A percentile compares a stretch with the other conserved stretches of the same genome.
Evolutionary conservation across 1,140 invertebrate species (phyloP).

Genomic region (Drosophila ananassae): DNA sequence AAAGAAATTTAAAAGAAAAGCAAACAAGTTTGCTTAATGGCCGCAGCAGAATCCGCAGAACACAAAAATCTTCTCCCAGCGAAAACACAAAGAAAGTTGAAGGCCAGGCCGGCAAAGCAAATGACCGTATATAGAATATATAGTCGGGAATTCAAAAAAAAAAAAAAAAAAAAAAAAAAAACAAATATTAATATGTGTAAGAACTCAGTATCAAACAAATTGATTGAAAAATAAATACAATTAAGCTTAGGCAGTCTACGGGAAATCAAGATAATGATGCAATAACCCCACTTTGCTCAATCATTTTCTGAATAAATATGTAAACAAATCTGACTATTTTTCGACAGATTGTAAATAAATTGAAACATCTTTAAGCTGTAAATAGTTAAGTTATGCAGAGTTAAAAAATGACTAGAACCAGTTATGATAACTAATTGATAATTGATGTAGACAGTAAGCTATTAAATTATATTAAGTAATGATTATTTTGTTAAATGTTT

Average conservation of each 20-base stretch:
- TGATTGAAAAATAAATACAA: constrained; percentile 22
- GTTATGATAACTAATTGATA: constrained; percentile 27
- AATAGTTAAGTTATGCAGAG: constrained; percentile 9
- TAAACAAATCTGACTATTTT: constrained; percentile 11
- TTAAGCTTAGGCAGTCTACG: not conserved
- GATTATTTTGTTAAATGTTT: not conserved
- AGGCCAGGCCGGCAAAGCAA: constrained; percentile 71
- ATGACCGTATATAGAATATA: constrained; percentile 78
- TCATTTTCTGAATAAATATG: constrained; percentile 23
- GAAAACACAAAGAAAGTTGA: constrained; percentile 78
- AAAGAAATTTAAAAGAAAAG: constrained; percentile 67
- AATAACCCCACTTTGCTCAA: constrained; percentile 23
- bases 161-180: not conserved
- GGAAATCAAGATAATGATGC: constrained; percentile 31
- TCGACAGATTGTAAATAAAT: constrained; percentile 29
- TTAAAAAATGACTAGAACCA: constrained; percentile 10
- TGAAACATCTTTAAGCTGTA: constrained; percentile 29
- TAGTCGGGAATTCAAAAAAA: constrained; percentile 30
- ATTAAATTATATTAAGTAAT: not conserved
- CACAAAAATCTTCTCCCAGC: constrained; percentile 34
- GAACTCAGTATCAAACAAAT: constrained; percentile 51
- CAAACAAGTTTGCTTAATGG: constrained; percentile 78
- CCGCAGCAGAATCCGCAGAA: constrained; percentile 55
- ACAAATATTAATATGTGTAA: constrained; percentile 29
- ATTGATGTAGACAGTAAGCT: too few relatives aligned